Percentiles rank a stretch among this genome's conserved stretches.
Evolutionary conservation across 2,113 vertebrate genomes (phyloP).

Genomic region (Mus pahari): DNA sequence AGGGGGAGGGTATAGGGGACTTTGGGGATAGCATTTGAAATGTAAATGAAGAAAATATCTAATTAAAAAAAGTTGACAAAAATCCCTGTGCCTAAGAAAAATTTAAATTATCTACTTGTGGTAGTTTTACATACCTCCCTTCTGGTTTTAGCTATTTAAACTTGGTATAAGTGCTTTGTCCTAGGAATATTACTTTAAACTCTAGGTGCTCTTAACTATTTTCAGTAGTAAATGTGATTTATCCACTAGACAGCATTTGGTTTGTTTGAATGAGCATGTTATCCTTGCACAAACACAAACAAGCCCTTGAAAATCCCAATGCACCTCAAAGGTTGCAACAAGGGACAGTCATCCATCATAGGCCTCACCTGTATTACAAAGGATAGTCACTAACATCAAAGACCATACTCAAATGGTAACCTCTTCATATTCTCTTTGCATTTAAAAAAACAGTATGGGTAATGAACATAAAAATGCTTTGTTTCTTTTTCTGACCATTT

Average conservation of each 20-base stretch:
- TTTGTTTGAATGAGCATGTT: not conserved
- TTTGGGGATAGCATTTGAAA: no score
- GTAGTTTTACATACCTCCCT: not conserved
- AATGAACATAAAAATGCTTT: not conserved
- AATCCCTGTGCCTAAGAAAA: not conserved
- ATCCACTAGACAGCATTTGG: not conserved
- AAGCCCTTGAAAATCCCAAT: not conserved
- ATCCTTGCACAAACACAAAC: not conserved
- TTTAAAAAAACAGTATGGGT: not conserved
- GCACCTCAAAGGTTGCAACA: not conserved
- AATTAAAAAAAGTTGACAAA: slow-evolving; percentile 8
- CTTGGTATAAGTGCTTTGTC: not conserved
- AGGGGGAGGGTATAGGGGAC: no score
- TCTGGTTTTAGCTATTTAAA: not conserved
- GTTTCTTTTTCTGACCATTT: not conserved
- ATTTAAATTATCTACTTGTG: not conserved
- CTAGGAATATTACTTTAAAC: not conserved
- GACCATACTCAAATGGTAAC: no score
- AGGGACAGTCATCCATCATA: not conserved
- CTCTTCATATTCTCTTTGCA: not conserved
- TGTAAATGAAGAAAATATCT: no score
- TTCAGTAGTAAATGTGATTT: not conserved
- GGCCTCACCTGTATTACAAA: not conserved
- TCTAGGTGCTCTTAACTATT: not conserved
- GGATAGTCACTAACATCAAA: not conserved